These are phyloP conservation scores for Anguilla rostrata DNA, from an alignment of 2,113 vertebrate genomes.

Conservation along the genomic window DNA sequence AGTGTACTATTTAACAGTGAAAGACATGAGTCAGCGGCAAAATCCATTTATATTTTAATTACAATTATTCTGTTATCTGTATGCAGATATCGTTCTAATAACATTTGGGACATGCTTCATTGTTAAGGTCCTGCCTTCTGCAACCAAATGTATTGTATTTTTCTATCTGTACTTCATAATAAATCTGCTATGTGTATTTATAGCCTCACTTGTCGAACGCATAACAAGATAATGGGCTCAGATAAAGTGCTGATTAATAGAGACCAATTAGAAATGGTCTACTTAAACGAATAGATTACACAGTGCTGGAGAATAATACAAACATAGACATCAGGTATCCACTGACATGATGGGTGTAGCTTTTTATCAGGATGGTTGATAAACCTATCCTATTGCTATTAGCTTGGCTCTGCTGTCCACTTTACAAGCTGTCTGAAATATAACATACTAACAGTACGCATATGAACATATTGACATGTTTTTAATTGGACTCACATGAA, in stretches of 20 bases:
- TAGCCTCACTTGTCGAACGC: background rate
- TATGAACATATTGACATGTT: no score
- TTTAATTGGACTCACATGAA: no score
- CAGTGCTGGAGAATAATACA: background rate
- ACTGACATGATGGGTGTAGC: no score
- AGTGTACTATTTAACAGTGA: background rate
- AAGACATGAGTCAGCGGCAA: background rate
- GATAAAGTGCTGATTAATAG: background rate
- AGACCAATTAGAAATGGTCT: background rate
- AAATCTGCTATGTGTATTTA: background rate
- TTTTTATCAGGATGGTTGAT: no score
- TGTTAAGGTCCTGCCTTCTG: no score
- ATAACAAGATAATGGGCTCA: background rate
- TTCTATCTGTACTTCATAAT: background rate
- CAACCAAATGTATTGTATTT: no score
- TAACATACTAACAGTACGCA: no score
- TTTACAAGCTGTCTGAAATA: no score
- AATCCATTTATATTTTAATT: background rate
- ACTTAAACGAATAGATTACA: background rate
- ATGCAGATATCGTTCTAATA: background rate
- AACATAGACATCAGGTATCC: no score
- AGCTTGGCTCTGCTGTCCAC: no score
- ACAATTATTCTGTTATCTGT: background rate
- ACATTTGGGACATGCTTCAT: background rate
- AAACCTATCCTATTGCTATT: no score